Percentiles rank a stretch among this genome's conserved stretches.
These are phyloP conservation scores for Notocelia uddmanniana DNA, from an alignment of 2,888 invertebrate species.

Conservation along the genomic window DNA sequence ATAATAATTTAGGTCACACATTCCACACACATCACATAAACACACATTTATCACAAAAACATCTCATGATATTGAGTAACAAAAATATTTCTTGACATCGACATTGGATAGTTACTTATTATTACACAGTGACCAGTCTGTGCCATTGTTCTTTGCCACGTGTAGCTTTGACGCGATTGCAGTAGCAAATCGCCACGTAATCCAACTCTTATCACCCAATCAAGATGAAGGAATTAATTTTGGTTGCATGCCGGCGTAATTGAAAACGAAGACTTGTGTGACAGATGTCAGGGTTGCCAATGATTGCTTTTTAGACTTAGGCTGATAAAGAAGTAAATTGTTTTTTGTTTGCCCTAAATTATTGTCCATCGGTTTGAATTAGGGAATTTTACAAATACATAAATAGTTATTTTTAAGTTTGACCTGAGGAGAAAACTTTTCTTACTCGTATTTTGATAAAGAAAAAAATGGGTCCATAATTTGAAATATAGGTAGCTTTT, in stretches of 20 bases:
- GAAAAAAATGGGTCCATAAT: too few species aligned
- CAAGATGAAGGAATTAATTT: constrained; percentile 80
- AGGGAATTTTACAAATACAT: not conserved
- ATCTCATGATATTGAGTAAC: too few species aligned
- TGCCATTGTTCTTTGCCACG: constrained; percentile 60
- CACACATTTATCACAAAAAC: too few species aligned
- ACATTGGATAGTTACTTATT: not conserved
- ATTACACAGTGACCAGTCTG: constrained; percentile 19
- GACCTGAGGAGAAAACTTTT: too few species aligned
- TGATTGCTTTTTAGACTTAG: constrained; percentile 50
- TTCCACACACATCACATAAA: too few species aligned
- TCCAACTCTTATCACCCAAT: constrained; percentile 77
- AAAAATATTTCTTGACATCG: too few species aligned
- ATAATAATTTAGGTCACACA: too few species aligned
- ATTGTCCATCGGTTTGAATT: not conserved
- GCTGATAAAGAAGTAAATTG: constrained; percentile 48
- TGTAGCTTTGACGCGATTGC: constrained; percentile 72
- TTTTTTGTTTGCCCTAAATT: constrained; percentile 34
- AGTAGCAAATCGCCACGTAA: constrained; percentile 79
- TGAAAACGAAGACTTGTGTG: constrained; percentile 74
- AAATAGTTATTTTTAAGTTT: too few species aligned
- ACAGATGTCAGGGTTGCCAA: constrained; percentile 59
- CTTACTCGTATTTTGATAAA: too few species aligned
- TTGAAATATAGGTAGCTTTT: too few species aligned
- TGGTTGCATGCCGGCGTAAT: constrained; percentile 73